Base-by-base conservation (phyloP, 92 coral and sea anemone species). In the Epizoanthus fatuus region DNA sequence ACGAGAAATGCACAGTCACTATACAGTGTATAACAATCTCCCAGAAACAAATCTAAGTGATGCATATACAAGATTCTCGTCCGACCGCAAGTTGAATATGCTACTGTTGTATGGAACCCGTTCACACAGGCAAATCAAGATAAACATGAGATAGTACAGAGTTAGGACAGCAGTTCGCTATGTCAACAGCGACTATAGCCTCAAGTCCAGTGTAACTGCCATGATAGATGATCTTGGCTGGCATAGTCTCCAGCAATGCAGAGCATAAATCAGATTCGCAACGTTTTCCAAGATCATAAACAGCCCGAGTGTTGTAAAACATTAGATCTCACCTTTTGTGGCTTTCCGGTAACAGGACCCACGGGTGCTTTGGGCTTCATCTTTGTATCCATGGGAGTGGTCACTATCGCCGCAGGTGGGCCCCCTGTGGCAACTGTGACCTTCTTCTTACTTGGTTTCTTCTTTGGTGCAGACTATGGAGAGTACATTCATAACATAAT, bases 391-490 rank as follows among this genome's bases (percentile, higher is more conserved):
- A 69, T 7, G 5, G 79, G 5, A 11, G 81, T 39, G 25, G 55
- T 42, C 47, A 76, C 38, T 0, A 76, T 69, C 4, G 70, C 53
- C 7, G 42, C 79, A 17, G 75, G 81, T 2, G 70, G 76, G 11
- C 83, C 86, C 25, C 90, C 90, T 56, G 90, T 73, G 72, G 90
- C 86, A 32, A 86, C 69, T 13, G 86, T 80, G 4, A 86, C 80
- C 35, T 79, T 80, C 62, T 72, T 59, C 4, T 86, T 58, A 5
- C 19, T 54, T 22, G 74, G 55, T 58, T 86, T 86, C 20, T 86
- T 86, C 45, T 59, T 58, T 7, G 81, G 81, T 5, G 69, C 54
- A 6, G 81, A 58, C 81, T 76, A 10, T 12, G 16, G 13, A 32
- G 19, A 63, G 13, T 29, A 8, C 69, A 63, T 15, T 5, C 69